Base-by-base conservation (phyloP, 2,888 invertebrate genomes). In the Cenopis cana region DNA sequence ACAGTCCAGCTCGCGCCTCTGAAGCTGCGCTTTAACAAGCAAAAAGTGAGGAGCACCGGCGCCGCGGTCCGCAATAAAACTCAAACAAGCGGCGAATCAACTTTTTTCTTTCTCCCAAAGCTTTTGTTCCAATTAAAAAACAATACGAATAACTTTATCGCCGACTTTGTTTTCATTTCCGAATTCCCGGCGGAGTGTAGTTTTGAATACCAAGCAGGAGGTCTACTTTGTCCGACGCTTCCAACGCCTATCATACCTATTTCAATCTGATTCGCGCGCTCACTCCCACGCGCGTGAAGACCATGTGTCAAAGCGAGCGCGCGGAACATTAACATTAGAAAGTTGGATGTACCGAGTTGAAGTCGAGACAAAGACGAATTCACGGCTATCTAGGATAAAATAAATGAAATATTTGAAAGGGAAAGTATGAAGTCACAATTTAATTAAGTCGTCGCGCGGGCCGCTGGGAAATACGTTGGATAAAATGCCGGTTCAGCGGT, bases 151-250 rank as follows among this genome's bases (percentile, higher is more conserved):
- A 61, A 69, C 62, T 71, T 56, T 38, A 61, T 52, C 41, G 52
- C n/a, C n/a, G 24, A 50, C 56, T 67, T 71, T 67, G 55, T 67
- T 61, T 72, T 72, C 46, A 62, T 62, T 72, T 55, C 60, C 54
- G 49, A 56, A 67, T 46, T 55, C 56, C 29, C 46, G 41, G 24
- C 38, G 52, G 36, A 36, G 56, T 20, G 55, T 55, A 67, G 66
- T 57, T 67, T 29, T 67, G 29, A 68, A 68, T 60, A 52, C 29
- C 41, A 68, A 68, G 52, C 60, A 38, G 46, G 46, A 46, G 46
- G 46, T 46, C 41, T 46, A 46, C 12, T 46, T 46, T 46, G 46
- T n/a, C n/a, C 46, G 46, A 12, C 46, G n/a, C 46, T n/a, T 46
- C 14, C 41, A n/a, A 46, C n/a, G 6, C n/a, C n/a, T 12, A 46